Conservation (phyloP, 2,888 invertebrate species). For the Sesia apiformis region DNA sequence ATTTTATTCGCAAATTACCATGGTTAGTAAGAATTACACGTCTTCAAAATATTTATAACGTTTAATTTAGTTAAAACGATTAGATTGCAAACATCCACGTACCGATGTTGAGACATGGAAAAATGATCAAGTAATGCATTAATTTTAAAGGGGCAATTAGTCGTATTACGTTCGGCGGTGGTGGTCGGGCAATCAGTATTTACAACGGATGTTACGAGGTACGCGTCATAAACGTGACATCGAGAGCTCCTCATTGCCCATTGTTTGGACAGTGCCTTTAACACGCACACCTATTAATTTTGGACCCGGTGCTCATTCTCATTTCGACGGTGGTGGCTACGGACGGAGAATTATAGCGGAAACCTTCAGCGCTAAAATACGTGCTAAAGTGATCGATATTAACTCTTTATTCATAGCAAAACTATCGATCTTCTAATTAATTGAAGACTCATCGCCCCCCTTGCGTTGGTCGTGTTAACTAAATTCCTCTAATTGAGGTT, state of each 20-base stretch:
- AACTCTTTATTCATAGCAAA: background rate
- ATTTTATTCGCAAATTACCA: no score
- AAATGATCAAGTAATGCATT: slow-evolving; percentile 63
- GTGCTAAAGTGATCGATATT: background rate
- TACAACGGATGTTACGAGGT: slow-evolving; percentile 46
- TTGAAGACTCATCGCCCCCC: slow-evolving; percentile 22
- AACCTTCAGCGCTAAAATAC: background rate
- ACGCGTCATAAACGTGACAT: slow-evolving; percentile 53
- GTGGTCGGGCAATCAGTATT: slow-evolving; percentile 58
- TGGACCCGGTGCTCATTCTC: slow-evolving; percentile 45
- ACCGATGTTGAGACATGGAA: slow-evolving; percentile 32
- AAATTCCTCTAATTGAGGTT: slow-evolving; percentile 57
- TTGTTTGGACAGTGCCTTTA: slow-evolving; percentile 58
- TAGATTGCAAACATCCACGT: slow-evolving; percentile 35
- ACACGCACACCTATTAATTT: slow-evolving; percentile 56
- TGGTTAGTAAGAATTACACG: no score
- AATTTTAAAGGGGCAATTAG: slow-evolving; percentile 66
- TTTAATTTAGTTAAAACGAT: slow-evolving; percentile 37
- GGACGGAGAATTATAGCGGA: slow-evolving; percentile 12
- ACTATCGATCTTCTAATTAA: slow-evolving; percentile 20
- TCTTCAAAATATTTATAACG: background rate
- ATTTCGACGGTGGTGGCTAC: slow-evolving; percentile 29
- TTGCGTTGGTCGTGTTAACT: slow-evolving; percentile 32
- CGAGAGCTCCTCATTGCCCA: slow-evolving; percentile 55
- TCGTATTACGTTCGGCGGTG: slow-evolving; percentile 47